These are phyloP conservation scores for Tachycineta bicolor DNA, from an alignment of 2,113 vertebrate species.

Conservation along the genomic window DNA sequence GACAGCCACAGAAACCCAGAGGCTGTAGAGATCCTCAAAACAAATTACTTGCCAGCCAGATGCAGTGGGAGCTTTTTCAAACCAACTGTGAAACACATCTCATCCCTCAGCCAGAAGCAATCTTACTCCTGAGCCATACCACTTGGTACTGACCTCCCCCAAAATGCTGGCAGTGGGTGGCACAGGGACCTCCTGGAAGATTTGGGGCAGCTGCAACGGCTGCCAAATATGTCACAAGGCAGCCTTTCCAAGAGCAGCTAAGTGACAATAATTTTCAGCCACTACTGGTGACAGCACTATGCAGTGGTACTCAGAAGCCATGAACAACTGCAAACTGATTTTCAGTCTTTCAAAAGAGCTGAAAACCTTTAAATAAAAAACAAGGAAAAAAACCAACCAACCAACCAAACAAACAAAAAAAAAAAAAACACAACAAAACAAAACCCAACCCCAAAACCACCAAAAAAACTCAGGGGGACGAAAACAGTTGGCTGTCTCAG, in stretches of 20 bases:
- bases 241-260: not conserved
- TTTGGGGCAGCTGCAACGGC: not conserved
- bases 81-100: not conserved
- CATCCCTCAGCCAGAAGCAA: not conserved
- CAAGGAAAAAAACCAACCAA: not conserved
- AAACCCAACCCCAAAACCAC: too few species aligned
- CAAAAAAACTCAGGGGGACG: not conserved
- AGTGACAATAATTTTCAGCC: not conserved
- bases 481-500: not conserved
- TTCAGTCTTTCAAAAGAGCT: not conserved
- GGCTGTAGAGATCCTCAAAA: not conserved
- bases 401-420: too few species aligned
- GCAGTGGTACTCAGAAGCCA: not conserved
- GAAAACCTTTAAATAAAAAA: not conserved
- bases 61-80: not conserved
- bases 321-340: not conserved
- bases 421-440: too few species aligned
- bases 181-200: accelerated
- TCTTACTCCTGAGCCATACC: not conserved
- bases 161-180: not conserved
- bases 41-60: not conserved
- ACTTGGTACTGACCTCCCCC: not conserved
- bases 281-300: not conserved
- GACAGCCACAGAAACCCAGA: not conserved
- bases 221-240: not conserved